phyloP scores from a whole-genome alignment of 2,113 vertebrate species.

The Microcebus lehilahytsara region DNA sequence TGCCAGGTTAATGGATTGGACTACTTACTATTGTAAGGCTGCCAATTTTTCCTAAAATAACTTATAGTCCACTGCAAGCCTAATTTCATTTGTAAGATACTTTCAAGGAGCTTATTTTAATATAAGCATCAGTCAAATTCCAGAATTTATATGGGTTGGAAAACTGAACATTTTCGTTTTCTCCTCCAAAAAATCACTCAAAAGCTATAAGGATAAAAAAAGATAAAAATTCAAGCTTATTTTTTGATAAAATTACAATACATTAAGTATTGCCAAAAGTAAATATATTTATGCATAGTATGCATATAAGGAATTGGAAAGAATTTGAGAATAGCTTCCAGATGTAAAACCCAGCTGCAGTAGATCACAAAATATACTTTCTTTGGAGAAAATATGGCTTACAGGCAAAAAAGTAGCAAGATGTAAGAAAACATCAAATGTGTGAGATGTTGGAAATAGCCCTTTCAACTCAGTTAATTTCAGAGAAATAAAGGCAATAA shows the following conservation, averaged over 20 bases:
- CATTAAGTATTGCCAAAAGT: background rate
- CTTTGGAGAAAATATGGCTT: background rate
- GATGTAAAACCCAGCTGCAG: background rate
- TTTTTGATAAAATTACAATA: background rate
- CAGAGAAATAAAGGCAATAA: background rate
- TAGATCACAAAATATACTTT: background rate
- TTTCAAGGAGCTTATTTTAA: background rate
- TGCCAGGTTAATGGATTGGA: background rate
- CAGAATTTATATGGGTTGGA: background rate
- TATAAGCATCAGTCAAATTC: background rate
- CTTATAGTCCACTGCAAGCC: background rate
- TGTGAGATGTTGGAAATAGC: background rate
- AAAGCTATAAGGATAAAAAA: background rate
- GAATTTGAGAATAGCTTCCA: background rate
- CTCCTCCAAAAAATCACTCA: background rate
- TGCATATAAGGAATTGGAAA: background rate
- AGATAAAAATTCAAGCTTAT: background rate
- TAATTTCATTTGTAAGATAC: background rate
- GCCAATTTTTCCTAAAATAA: background rate
- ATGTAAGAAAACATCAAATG: background rate
- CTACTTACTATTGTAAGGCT: background rate
- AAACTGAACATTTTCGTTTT: background rate
- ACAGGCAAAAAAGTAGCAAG: background rate
- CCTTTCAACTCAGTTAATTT: background rate
- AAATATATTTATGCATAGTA: background rate